Percentiles rank a stretch among this genome's conserved stretches.
Evolutionary conservation across 2,113 vertebrate genomes (phyloP).

Genomic region (Eublepharis macularius): DNA sequence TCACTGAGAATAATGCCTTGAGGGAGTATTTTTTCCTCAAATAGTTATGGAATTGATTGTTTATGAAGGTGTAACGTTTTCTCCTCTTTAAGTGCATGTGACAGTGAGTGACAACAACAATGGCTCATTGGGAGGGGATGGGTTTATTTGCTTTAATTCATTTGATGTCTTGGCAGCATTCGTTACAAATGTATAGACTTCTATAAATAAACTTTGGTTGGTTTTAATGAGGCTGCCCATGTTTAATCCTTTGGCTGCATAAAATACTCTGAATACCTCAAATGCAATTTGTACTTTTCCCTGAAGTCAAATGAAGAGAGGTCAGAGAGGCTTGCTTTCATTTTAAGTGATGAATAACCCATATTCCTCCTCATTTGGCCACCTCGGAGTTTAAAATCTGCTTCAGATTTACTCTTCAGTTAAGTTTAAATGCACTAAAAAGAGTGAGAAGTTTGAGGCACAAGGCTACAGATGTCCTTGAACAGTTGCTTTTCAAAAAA

Average conservation of each 20-base stretch:
- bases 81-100: constrained; percentile 73
- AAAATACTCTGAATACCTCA: constrained; percentile 31
- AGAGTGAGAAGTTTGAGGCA: background rate
- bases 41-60: constrained; percentile 64
- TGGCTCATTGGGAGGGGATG: constrained; percentile 56
- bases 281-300: background rate
- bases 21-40: constrained; percentile 55
- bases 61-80: constrained; percentile 72
- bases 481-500: background rate
- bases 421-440: background rate
- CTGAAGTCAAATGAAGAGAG: background rate
- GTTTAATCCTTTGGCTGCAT: constrained; percentile 63
- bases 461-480: background rate
- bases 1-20: constrained; percentile 53
- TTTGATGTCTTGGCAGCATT: constrained; percentile 75
- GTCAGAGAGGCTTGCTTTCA: no score
- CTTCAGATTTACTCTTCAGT: no score
- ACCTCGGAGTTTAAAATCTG: no score
- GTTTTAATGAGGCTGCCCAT: constrained; percentile 72
- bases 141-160: constrained; percentile 72
- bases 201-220: constrained; percentile 82
- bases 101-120: constrained; percentile 70
- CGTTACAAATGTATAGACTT: constrained; percentile 77
- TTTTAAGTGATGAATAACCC: background rate
- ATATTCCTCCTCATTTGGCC: background rate